phyloP scores from a whole-genome alignment of 2,113 vertebrate genomes.

The Haemorhous mexicanus region DNA sequence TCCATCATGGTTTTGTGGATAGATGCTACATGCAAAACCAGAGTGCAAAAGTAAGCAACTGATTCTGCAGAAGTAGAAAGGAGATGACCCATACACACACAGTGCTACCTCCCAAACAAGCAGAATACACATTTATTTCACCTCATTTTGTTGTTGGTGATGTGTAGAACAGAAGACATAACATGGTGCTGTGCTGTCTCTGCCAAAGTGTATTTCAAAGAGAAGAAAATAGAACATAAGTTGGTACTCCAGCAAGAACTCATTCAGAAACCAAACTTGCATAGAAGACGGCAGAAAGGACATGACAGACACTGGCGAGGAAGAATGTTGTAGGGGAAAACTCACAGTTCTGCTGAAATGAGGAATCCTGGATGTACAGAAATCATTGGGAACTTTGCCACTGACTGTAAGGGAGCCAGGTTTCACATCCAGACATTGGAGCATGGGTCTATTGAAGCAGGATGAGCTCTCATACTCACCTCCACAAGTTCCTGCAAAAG shows the following conservation, averaged over 20 bases:
- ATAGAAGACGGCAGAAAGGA: not conserved
- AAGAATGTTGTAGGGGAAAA: not conserved
- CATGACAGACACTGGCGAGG: not conserved
- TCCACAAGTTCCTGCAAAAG: not conserved
- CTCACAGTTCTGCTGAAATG: not conserved
- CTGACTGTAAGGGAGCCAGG: not conserved
- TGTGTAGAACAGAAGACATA: not conserved
- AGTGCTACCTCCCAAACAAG: not conserved
- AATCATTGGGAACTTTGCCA: not conserved
- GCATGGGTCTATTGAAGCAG: not conserved
- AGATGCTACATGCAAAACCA: not conserved
- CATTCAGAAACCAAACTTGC: not conserved
- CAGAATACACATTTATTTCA: not conserved
- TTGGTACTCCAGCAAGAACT: not conserved
- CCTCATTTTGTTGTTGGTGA: not conserved
- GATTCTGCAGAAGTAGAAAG: not conserved
- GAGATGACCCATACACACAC: not conserved
- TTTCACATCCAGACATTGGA: not conserved
- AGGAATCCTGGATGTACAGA: not conserved
- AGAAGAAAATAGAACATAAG: not conserved
- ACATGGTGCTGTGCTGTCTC: not conserved
- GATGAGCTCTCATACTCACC: not conserved
- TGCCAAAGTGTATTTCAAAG: not conserved
- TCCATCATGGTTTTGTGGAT: not conserved
- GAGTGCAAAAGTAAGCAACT: not conserved